Percentiles rank a stretch among this genome's conserved stretches.
These are phyloP conservation scores for Anthrax anthrax DNA, from an alignment of 2,888 invertebrate species.

Conservation along the genomic window DNA sequence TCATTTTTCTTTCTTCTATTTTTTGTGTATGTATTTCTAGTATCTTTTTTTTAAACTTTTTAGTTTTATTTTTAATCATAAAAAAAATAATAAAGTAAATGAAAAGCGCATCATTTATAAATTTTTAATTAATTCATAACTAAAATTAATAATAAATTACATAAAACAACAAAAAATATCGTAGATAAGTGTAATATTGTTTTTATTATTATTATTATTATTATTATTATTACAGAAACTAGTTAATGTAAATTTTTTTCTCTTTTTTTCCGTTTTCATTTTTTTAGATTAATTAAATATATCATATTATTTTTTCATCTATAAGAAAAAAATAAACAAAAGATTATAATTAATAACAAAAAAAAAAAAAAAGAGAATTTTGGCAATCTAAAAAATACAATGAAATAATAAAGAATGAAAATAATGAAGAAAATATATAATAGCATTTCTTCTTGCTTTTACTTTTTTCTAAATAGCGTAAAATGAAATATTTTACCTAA, in stretches of 20 bases:
- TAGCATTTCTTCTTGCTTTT: too few species aligned
- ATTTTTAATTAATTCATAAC: constrained; percentile 14
- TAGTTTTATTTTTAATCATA: constrained; percentile 9
- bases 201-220: too few species aligned
- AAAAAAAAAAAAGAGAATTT: too few species aligned
- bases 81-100: constrained; percentile 15
- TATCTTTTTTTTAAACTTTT: neutral
- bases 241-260: neutral
- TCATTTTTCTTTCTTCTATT: too few species aligned
- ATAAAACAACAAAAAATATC: constrained; percentile 14
- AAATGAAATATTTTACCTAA: too few species aligned
- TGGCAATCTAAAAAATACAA: too few species aligned
- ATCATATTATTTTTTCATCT: neutral
- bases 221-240: too few species aligned
- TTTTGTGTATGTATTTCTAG: neutral
- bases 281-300: neutral
- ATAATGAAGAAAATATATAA: too few species aligned
- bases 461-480: too few species aligned
- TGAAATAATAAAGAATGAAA: too few species aligned
- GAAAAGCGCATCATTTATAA: constrained; percentile 9
- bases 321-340: too few species aligned
- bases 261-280: neutral
- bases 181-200: neutral
- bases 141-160: constrained; percentile 19
- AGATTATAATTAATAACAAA: too few species aligned